Evolutionary conservation across 1,140 invertebrate species (phyloP).

Genomic region (Lysiphlebus fabarum): DNA sequence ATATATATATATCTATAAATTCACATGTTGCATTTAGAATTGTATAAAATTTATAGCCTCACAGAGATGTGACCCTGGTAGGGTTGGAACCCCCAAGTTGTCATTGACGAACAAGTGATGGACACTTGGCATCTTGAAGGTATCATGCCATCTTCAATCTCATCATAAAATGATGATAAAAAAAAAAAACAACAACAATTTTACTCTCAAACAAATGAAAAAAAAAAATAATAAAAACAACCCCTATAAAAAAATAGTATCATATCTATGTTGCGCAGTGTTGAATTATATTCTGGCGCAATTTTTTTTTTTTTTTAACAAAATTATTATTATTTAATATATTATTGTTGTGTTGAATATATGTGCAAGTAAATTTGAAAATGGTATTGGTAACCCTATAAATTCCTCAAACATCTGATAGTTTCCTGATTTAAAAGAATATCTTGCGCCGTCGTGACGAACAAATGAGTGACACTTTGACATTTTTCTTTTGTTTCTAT

Average conservation of each 20-base stretch:
- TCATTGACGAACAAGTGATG: conserved; percentile 55
- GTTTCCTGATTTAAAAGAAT: conserved; percentile 49
- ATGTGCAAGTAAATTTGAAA: neutral
- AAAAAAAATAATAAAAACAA: neutral
- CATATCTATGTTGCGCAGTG: neutral
- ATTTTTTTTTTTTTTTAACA: too few species aligned
- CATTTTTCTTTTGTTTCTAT: too few species aligned
- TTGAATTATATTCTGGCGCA: too few species aligned
- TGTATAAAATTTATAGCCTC: conserved; percentile 22
- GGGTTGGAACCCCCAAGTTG: conserved; percentile 49
- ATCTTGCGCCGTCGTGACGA: conserved; percentile 53
- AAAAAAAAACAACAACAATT: too few species aligned
- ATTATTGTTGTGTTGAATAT: too few species aligned
- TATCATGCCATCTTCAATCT: neutral
- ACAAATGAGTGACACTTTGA: conserved; percentile 51
- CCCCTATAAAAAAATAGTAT: neutral
- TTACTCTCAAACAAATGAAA: neutral
- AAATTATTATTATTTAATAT: too few species aligned
- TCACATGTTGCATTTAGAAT: neutral
- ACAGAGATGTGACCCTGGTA: conserved; percentile 54
- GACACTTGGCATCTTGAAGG: conserved; percentile 41
- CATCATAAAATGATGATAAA: too few species aligned
- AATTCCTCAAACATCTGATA: conserved; percentile 55
- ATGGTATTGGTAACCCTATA: conserved; percentile 39
- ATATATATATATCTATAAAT: neutral